Evolutionary conservation across 2,113 vertebrate species (phyloP).

Genomic region (Lipotes vexillifer): DNA sequence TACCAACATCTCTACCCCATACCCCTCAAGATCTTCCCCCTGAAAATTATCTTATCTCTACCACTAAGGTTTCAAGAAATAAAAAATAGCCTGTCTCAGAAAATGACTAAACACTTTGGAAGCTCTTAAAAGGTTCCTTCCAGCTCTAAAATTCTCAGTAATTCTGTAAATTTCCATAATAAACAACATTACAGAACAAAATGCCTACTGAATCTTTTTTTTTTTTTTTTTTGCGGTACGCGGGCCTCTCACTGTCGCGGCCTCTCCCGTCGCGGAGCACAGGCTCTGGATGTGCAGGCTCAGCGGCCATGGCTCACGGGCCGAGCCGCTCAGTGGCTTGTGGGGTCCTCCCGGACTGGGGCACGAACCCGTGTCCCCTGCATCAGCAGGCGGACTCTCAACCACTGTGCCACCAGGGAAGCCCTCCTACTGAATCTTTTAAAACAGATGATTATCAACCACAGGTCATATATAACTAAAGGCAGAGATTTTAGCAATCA

Average conservation of each 20-base stretch:
- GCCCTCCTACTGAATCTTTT: neutral
- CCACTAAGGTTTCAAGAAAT: neutral
- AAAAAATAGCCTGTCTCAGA: neutral
- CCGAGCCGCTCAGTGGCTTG: too few species aligned
- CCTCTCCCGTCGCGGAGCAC: too few species aligned
- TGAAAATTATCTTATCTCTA: neutral
- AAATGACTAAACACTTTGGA: neutral
- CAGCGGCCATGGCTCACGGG: too few species aligned
- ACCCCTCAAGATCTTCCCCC: neutral
- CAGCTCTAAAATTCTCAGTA: neutral
- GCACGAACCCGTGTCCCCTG: too few species aligned
- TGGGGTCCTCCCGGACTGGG: too few species aligned
- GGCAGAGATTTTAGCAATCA: neutral
- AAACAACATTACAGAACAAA: neutral
- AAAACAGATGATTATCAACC: neutral
- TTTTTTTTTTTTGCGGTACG: too few species aligned
- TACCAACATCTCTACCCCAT: neutral
- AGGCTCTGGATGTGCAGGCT: too few species aligned
- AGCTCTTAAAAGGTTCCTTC: neutral
- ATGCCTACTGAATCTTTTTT: neutral
- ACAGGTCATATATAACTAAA: neutral
- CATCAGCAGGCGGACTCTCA: too few species aligned
- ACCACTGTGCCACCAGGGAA: too few species aligned
- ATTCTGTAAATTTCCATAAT: slow-evolving; percentile 15
- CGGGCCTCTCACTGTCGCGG: too few species aligned